Base-by-base conservation (phyloP, 2,888 invertebrate genomes). In the Spicauda simplicius region DNA sequence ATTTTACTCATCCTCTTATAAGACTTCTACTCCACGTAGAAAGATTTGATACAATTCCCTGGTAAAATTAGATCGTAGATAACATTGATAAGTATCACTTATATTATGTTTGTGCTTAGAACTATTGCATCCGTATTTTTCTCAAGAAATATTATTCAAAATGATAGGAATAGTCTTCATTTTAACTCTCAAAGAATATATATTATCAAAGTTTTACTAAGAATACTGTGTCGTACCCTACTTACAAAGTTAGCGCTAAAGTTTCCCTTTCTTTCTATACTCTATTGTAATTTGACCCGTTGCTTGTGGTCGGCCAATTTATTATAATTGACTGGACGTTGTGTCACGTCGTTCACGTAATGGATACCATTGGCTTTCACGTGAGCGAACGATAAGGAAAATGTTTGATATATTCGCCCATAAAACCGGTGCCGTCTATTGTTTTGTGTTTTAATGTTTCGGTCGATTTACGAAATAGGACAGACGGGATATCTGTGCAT, bases 301-400 rank as follows among this genome's bases (percentile, higher is more conserved):
- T 33, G 41, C 52, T 41, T 61, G 61, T 53, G 37, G 61, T 53
- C 53, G 53, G 61, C 61, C 61, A 61, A 53, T 61, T 61, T 61
- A 61, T 61, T 61, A 61, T 61, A 61, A 61, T 61, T 53, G 61
- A 61, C 61, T 53, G 61, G 61, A 61, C 61, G 33, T 37, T 61
- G 53, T 61, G 61, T 61, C 61, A 61, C 61, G 61, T 61, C 53
- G 25, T 25, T 25, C 61, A 33, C 53, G 61, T 61, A 61, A 61
- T 61, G 61, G 61, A 61, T 20, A 61, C 61, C 61, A 52, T 33
- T 8, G 61, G 50, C 61, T 53, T 61, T 61, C 61, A 53, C 53
- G 33, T 50, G 45, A 59, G 50, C 50, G 45, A 30, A 20, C 60
- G 52, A 61, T 53, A 61, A 61, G 61, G 60, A 61, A 53, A 61